Evolutionary conservation across 2,797 vertebrate genomes (phyloP).

Genomic region (Gallirallus australis): DNA sequence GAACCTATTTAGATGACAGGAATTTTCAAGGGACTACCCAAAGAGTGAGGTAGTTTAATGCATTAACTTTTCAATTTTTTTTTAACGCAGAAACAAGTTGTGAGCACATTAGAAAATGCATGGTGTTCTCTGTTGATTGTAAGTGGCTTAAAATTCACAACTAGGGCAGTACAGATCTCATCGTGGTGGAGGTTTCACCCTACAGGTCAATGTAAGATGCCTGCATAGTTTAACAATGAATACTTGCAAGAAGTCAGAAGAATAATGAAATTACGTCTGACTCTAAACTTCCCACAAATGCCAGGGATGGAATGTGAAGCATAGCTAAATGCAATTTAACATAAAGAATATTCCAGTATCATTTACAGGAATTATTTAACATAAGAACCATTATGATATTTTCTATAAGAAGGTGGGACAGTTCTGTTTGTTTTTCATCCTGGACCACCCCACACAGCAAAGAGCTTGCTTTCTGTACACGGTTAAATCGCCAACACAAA

Average conservation of each 20-base stretch:
- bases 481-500: neutral
- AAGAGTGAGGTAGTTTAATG: neutral
- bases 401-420: neutral
- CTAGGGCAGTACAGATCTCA: neutral
- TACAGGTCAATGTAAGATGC: neutral
- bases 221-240: neutral
- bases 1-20: neutral
- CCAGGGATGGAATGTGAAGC: neutral
- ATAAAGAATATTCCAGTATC: neutral
- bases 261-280: neutral
- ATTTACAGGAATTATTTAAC: neutral
- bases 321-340: neutral
- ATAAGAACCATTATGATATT: neutral
- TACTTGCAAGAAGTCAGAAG: neutral
- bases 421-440: neutral
- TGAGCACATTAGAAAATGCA: neutral
- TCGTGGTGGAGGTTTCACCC: neutral
- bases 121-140: neutral
- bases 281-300: neutral
- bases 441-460: neutral
- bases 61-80: neutral
- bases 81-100: neutral
- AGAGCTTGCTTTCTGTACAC: neutral
- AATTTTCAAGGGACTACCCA: neutral
- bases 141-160: neutral